Evolutionary conservation across 2,888 invertebrate species (phyloP).

Genomic region (Dasysyrphus albostriatus): DNA sequence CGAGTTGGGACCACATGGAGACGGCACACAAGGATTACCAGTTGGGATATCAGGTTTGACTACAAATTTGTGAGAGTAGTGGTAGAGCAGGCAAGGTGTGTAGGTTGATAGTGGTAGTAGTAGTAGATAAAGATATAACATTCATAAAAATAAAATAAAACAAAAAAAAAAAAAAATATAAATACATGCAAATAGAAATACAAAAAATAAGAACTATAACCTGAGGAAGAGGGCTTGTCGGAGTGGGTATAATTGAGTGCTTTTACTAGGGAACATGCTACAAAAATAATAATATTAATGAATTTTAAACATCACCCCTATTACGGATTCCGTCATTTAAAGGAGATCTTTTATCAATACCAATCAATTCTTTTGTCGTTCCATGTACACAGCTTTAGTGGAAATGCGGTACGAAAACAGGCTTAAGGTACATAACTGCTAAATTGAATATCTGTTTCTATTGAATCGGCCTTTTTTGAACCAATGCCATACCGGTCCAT

Average conservation of each 20-base stretch:
- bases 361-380: too few relatives aligned
- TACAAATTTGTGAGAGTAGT: slow-evolving; percentile 80
- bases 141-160: slow-evolving; percentile 76
- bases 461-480: background rate
- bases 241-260: slow-evolving; percentile 4
- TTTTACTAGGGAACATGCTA: slow-evolving; percentile 2
- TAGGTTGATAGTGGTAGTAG: slow-evolving; percentile 75
- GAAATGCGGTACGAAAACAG: too few relatives aligned
- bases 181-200: slow-evolving; percentile 78
- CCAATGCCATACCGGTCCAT: too few relatives aligned
- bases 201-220: slow-evolving; percentile 48
- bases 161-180: slow-evolving; percentile 77
- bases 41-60: slow-evolving; percentile 85
- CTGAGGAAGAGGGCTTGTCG: slow-evolving; percentile 51
- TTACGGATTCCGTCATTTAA: background rate
- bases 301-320: background rate
- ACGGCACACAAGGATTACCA: slow-evolving; percentile 91
- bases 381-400: too few relatives aligned
- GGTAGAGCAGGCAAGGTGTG: slow-evolving; percentile 65
- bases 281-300: background rate
- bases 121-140: slow-evolving; percentile 77
- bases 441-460: too few relatives aligned
- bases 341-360: too few relatives aligned
- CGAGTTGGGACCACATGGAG: slow-evolving; percentile 94
- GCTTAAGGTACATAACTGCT: too few relatives aligned